A percentile compares a stretch with the other conserved stretches of the same genome.
phyloP scores from a whole-genome alignment of 2,113 vertebrate genomes.

The Henicopernis longicauda region DNA sequence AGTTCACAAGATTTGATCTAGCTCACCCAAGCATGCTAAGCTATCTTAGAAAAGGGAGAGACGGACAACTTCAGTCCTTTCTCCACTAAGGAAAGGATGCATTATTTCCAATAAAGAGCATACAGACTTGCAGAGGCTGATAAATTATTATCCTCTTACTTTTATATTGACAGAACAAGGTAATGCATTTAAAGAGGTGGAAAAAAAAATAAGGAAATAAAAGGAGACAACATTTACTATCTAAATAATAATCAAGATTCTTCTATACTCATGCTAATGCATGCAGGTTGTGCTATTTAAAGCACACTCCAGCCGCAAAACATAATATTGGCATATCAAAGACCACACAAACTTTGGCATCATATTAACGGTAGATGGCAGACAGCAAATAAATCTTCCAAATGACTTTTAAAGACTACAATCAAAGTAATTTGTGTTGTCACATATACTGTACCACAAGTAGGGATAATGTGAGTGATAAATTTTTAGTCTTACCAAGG shows the following conservation, averaged over 20 bases:
- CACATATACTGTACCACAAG: background rate
- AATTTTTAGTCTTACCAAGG: background rate
- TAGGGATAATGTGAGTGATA: background rate
- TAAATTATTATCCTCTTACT: background rate
- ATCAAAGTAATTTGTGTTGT: background rate
- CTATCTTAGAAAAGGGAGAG: background rate
- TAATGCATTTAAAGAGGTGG: background rate
- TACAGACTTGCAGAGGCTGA: background rate
- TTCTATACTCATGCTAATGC: background rate
- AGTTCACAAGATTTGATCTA: background rate
- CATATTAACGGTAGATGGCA: background rate
- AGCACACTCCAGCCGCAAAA: background rate
- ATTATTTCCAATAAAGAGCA: background rate
- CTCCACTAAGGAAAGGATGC: background rate
- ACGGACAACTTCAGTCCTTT: background rate
- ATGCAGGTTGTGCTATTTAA: background rate
- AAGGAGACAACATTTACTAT: background rate
- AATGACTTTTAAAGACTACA: background rate
- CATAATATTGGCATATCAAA: background rate
- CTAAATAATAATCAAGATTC: background rate
- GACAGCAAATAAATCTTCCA: background rate
- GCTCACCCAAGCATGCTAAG: background rate
- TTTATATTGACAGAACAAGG: background rate
- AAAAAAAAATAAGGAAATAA: background rate
- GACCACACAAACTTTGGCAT: background rate